Base-by-base conservation (phyloP, 2,797 vertebrate species). In the Schizopygopsis malacanthus region DNA sequence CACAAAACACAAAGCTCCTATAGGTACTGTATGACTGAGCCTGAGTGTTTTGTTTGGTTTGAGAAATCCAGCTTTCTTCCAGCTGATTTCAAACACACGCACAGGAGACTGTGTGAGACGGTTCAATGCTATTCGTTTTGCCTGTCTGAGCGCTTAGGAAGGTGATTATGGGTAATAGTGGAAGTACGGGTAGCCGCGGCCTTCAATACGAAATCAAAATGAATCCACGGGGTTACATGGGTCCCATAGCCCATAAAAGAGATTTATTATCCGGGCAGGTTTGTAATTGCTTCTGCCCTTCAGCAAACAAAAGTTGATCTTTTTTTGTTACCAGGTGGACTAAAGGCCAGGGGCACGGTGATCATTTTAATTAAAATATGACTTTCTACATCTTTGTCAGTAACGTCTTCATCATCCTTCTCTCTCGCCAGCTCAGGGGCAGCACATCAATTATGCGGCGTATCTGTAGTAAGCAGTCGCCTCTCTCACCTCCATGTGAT, bases 351-450 rank as follows among this genome's bases (percentile, higher is more conserved):
- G 47, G 65, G 85, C 75, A 52, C 76, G 50, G 73, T 43, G 15
- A 87, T 87, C 83, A 33, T 80, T 89, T 89, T 90, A 90, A 92
- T 92, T 91, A 90, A 83, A 90, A 88, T 84, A 88, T 87, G 79
- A 87, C 88, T 89, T 89, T 84, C 81, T 88, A 72, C 80, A 41
- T 90, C 89, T 89, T 84, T 87, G 85, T 90, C 87, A 70, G 75
- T 67, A 70, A 79, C 52, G 37, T 83, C 77, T 83, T 87, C 67
- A 69, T 80, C 70, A 71, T 78, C 77, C 33, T 75, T 77, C 41
- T 79, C 20, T 84, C 13, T 88, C 77, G 4, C 82, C 73, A 33
- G 83, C 88, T 84, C 67, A 70, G 83, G 83, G 85, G 85, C 84
- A 77, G 25, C 86, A 84, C 85, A 89, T 89, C 87, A 90, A 90